Evolutionary conservation across 1,140 invertebrate species (phyloP).

Genomic region (Panagrolaimus sp.): DNA sequence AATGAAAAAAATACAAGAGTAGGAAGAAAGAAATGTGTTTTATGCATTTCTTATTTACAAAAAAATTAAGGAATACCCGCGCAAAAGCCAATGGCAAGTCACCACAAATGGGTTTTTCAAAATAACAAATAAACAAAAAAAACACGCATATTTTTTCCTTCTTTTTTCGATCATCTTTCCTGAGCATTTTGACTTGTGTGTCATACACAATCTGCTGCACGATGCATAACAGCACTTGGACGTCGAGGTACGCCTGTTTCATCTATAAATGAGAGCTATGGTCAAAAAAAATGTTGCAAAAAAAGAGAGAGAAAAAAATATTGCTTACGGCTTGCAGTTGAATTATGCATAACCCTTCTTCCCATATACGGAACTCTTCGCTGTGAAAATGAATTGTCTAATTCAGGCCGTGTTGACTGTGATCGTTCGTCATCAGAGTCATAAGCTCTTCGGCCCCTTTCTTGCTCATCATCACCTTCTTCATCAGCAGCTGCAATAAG

Average conservation of each 20-base stretch:
- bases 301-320: neutral
- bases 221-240: neutral
- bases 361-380: conserved; percentile 4
- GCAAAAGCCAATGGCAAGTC: conserved; percentile 10
- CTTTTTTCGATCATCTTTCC: too few species aligned
- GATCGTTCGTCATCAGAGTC: neutral
- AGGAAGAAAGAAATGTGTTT: neutral
- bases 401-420: neutral
- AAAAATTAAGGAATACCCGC: neutral
- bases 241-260: conserved; percentile 10
- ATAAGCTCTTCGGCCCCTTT: neutral
- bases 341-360: neutral
- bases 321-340: neutral
- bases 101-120: neutral
- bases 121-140: too few species aligned
- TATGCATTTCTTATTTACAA: neutral
- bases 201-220: conserved; percentile 9
- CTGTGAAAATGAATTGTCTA: neutral
- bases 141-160: too few species aligned
- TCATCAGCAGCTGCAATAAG: conserved; percentile 11
- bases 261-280: neutral
- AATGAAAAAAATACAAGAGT: neutral
- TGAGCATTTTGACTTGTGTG: too few species aligned
- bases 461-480: neutral
- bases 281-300: neutral